These are phyloP conservation scores for Amiota mariae DNA, from an alignment of 2,888 invertebrate species.

Conservation along the genomic window DNA sequence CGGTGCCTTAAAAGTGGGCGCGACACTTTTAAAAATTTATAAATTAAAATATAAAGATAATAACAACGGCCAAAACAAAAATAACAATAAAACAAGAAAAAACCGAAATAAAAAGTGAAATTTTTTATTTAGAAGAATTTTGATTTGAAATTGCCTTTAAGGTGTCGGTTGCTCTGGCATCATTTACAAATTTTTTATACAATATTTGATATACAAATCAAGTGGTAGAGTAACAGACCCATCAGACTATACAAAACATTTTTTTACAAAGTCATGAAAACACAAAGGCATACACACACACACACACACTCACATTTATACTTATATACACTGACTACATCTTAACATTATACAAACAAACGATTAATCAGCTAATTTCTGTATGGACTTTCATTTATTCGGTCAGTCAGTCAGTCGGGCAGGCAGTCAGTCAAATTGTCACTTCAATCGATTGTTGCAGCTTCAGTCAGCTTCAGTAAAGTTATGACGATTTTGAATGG, in stretches of 20 bases:
- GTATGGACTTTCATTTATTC: conserved; percentile 66
- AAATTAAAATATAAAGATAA: too few relatives aligned
- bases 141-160: too few relatives aligned
- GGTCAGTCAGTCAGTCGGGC: not conserved
- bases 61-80: not conserved
- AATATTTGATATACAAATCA: not conserved
- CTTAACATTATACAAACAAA: conserved; percentile 19
- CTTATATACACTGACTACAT: not conserved
- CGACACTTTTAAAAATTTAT: not conserved
- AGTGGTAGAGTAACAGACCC: too few relatives aligned
- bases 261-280: not conserved
- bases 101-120: conserved; percentile 61
- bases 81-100: not conserved
- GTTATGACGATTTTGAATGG: not conserved
- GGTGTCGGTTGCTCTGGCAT: too few relatives aligned
- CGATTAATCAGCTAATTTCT: conserved; percentile 68
- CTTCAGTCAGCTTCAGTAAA: not conserved
- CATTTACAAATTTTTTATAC: too few relatives aligned
- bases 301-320: not conserved
- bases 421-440: too few relatives aligned
- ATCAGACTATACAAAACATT: too few relatives aligned
- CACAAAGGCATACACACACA: not conserved
- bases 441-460: not conserved
- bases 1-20: not conserved
- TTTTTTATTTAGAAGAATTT: conserved; percentile 36